These are phyloP conservation scores for Ophraella communa DNA, from an alignment of 2,888 invertebrate species.

Conservation along the genomic window DNA sequence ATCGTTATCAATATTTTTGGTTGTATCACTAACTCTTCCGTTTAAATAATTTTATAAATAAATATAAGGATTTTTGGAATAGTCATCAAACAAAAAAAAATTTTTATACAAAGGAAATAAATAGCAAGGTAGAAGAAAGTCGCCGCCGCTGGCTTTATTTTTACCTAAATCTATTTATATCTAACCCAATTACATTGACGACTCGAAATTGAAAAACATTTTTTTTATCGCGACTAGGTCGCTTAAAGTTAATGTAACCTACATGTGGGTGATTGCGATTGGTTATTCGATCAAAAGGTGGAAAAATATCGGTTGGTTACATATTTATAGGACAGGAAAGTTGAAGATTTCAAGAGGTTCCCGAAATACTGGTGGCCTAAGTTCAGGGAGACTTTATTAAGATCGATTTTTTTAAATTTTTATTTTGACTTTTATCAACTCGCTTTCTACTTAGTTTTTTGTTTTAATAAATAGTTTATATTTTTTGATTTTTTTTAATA, in stretches of 20 bases:
- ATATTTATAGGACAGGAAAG: background rate
- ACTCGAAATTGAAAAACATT: constrained; percentile 26
- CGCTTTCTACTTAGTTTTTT: no score
- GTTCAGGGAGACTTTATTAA: no score
- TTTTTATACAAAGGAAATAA: constrained; percentile 12
- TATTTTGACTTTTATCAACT: no score
- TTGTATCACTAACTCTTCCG: no score
- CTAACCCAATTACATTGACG: constrained; percentile 36
- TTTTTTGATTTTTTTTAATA: no score
- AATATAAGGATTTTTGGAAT: background rate
- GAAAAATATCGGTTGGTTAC: constrained; percentile 4
- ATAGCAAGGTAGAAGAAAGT: constrained; percentile 19
- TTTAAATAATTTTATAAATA: background rate
- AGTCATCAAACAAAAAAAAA: background rate
- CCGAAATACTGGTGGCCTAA: background rate
- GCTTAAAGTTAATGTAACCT: background rate
- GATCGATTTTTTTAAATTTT: no score
- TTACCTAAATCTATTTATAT: constrained; percentile 33
- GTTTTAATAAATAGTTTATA: no score
- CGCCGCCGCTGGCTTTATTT: constrained; percentile 20
- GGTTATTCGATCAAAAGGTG: constrained; percentile 13
- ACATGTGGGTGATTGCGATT: constrained; percentile 3
- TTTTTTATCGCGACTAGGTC: constrained; percentile 17
- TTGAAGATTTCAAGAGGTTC: background rate
- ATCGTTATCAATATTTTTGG: no score